phyloP scores from a whole-genome alignment of 2,797 vertebrate genomes.

The Labroides dimidiatus region DNA sequence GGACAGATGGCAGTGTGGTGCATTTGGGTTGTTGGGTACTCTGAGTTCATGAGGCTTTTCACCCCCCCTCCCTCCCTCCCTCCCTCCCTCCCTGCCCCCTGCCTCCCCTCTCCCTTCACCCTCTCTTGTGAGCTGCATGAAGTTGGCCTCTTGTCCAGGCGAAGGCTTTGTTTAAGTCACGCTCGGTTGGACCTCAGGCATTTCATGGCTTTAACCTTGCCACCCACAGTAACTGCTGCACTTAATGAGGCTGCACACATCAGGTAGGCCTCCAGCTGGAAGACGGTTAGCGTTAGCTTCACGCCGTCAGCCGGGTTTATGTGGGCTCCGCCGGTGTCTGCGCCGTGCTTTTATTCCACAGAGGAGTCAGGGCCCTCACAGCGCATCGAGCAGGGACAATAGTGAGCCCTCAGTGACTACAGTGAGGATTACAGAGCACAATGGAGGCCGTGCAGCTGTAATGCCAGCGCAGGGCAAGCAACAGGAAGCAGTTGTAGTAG shows the following conservation, averaged over 20 bases:
- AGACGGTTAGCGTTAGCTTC: slow-evolving; percentile 9
- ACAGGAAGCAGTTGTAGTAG: slow-evolving; percentile 93
- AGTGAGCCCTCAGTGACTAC: slow-evolving; percentile 88
- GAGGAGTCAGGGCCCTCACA: slow-evolving; percentile 80
- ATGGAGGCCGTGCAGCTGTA: slow-evolving; percentile 93
- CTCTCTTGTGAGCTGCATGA: slow-evolving; percentile 87
- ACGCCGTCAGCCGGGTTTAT: too few relatives aligned
- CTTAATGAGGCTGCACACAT: slow-evolving; percentile 92
- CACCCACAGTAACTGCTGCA: slow-evolving; percentile 94
- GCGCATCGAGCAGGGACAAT: slow-evolving; percentile 92
- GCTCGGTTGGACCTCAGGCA: slow-evolving; percentile 93
- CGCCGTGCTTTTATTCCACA: slow-evolving; percentile 56
- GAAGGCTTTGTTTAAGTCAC: slow-evolving; percentile 93
- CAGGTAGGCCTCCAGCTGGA: slow-evolving; percentile 82
- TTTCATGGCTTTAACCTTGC: slow-evolving; percentile 97
- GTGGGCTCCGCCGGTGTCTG: slow-evolving; percentile 38
- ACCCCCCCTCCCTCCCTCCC: slow-evolving; percentile 31
- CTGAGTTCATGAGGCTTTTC: slow-evolving; percentile 78
- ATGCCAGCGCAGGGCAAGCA: slow-evolving; percentile 91
- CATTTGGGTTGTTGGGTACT: slow-evolving; percentile 84
- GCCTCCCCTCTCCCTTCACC: slow-evolving; percentile 55
- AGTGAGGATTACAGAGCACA: slow-evolving; percentile 96
- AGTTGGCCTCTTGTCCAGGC: slow-evolving; percentile 93
- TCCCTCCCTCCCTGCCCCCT: slow-evolving; percentile 13
- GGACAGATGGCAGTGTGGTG: slow-evolving; percentile 81